Conservation (phyloP, 92 coral and sea anemone genomes). For the Bergia sp. region DNA sequence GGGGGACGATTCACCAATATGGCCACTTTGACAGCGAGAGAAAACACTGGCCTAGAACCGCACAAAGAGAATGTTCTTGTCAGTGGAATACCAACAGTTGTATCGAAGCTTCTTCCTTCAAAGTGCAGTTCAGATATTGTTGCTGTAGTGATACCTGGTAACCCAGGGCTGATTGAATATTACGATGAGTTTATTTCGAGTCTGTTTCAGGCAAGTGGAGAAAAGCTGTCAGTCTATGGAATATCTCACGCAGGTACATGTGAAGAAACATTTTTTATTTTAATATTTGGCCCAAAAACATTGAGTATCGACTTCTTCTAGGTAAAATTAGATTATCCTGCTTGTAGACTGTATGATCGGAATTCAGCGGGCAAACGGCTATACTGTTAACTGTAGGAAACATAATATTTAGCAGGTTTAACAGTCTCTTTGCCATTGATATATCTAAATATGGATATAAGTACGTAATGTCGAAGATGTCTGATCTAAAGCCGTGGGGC, state of each 20-base stretch:
- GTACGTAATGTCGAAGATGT: too few species aligned
- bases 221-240: constrained; percentile 74
- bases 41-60: constrained; percentile 37
- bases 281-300: not conserved
- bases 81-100: constrained; percentile 85
- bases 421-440: too few species aligned
- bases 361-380: not conserved
- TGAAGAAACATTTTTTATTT: too few species aligned
- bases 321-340: too few species aligned
- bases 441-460: too few species aligned
- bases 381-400: too few species aligned
- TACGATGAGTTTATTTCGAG: constrained; percentile 79
- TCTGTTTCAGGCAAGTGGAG: constrained; percentile 66
- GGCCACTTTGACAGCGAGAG: constrained; percentile 47
- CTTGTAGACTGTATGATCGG: not conserved
- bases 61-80: constrained; percentile 64
- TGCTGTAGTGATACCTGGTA: constrained; percentile 91
- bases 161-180: constrained; percentile 94
- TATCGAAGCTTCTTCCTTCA: constrained; percentile 73
- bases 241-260: constrained; percentile 90
- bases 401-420: too few species aligned
- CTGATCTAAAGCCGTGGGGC: too few species aligned
- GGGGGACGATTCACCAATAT: constrained; percentile 42
- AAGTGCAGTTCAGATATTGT: constrained; percentile 38
- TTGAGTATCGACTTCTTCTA: too few species aligned